These are phyloP conservation scores for Tetranychus urticae DNA, from an alignment of 1,140 invertebrate genomes.

Conservation along the genomic window DNA sequence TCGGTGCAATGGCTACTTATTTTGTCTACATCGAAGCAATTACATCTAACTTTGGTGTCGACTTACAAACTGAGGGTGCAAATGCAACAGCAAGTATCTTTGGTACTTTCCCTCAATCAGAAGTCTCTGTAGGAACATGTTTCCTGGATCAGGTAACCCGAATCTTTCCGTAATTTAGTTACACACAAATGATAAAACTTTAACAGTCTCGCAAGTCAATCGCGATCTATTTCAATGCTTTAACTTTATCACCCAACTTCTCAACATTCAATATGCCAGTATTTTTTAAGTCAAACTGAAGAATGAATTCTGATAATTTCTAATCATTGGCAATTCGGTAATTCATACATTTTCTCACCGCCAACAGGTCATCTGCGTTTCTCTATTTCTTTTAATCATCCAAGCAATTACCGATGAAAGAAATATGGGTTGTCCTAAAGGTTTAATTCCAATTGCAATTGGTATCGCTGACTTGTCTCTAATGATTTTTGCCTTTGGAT, in stretches of 20 bases:
- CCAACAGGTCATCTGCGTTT: conserved; percentile 29
- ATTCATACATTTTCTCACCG: not conserved
- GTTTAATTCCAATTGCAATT: conserved; percentile 18
- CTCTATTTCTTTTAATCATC: conserved; percentile 26
- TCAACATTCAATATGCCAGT: too few species aligned
- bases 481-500: conserved; percentile 27
- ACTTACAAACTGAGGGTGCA: not conserved
- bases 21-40: conserved; percentile 19
- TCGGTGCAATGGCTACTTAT: conserved; percentile 10
- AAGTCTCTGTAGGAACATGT: conserved; percentile 20
- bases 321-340: not conserved
- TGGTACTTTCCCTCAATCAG: conserved; percentile 29
- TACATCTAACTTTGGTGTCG: conserved; percentile 17
- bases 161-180: too few species aligned
- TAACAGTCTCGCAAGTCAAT: not conserved
- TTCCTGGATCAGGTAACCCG: conserved; percentile 26
- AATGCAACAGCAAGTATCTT: conserved; percentile 20
- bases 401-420: conserved; percentile 29
- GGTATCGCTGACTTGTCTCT: conserved; percentile 13
- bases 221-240: not conserved
- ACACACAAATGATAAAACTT: not conserved
- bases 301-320: not conserved
- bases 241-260: not conserved
- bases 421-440: conserved; percentile 14
- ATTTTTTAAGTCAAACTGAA: not conserved